Evolutionary conservation across 2,113 vertebrate species (phyloP).

Genomic region (Phainopepla nitens): DNA sequence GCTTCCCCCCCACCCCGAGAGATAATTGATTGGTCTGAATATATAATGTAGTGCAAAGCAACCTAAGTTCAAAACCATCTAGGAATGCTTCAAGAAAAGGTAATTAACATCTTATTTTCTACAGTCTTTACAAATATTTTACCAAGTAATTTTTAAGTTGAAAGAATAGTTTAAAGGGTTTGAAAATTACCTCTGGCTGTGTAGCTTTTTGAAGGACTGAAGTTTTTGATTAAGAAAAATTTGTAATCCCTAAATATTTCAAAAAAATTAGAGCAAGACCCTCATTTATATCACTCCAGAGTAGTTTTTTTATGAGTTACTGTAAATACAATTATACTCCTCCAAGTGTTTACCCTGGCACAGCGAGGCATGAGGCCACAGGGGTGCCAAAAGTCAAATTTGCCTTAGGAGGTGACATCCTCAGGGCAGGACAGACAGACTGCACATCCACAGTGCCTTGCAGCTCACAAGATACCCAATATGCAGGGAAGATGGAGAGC

Average conservation of each 20-base stretch:
- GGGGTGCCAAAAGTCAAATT: neutral
- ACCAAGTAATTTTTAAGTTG: neutral
- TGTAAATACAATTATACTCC: neutral
- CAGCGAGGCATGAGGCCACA: accelerated
- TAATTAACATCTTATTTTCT: neutral
- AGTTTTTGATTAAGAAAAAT: neutral
- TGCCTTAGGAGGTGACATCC: neutral
- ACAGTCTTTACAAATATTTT: neutral
- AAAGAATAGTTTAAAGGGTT: neutral
- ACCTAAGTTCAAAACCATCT: neutral
- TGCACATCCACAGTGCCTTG: neutral
- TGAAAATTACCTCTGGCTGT: neutral
- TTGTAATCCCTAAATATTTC: neutral
- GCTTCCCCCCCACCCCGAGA: neutral
- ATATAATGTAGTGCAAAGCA: neutral
- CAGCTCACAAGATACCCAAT: neutral
- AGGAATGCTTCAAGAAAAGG: neutral
- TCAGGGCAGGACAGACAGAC: neutral
- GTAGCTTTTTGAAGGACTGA: neutral
- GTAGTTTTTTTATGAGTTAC: neutral
- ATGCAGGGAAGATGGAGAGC: neutral
- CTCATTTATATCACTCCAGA: neutral
- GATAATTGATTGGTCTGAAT: neutral
- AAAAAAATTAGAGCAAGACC: neutral
- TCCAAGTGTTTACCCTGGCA: neutral